A percentile compares a stretch with the other conserved stretches of the same genome.
Evolutionary conservation across 2,888 invertebrate species (phyloP).

Genomic region (Gryllus longicercus): DNA sequence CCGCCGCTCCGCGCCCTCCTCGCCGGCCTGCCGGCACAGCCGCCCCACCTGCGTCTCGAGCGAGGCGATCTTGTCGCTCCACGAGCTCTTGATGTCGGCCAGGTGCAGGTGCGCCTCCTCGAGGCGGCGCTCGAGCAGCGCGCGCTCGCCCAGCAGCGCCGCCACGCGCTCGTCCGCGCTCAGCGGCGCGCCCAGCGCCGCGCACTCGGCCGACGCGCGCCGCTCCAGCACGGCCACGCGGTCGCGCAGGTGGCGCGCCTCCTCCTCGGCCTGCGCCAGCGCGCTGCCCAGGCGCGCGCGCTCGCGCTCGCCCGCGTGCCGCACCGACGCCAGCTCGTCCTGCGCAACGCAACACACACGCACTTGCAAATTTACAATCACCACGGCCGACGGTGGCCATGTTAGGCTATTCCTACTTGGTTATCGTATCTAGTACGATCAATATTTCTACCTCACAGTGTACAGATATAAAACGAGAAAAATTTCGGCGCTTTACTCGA

Average conservation of each 20-base stretch:
- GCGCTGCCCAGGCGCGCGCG: slow-evolving; percentile 65
- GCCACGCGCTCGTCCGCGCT: slow-evolving; percentile 56
- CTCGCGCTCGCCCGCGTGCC: slow-evolving; percentile 71
- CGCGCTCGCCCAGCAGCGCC: slow-evolving; percentile 58
- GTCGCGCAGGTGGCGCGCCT: slow-evolving; percentile 67
- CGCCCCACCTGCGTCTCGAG: slow-evolving; percentile 86
- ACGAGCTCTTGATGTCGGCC: slow-evolving; percentile 84
- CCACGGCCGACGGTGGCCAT: no score
- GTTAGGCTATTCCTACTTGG: no score
- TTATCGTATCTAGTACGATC: no score
- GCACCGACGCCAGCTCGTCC: slow-evolving; percentile 74
- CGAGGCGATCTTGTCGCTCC: slow-evolving; percentile 86
- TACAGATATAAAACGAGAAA: no score
- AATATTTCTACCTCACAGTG: no score
- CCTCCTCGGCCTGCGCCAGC: slow-evolving; percentile 70
- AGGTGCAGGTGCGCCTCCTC: slow-evolving; percentile 83
- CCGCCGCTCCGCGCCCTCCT: slow-evolving; percentile 76
- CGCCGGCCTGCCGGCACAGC: slow-evolving; percentile 77
- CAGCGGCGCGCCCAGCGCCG: slow-evolving; percentile 41
- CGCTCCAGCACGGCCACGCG: slow-evolving; percentile 57
- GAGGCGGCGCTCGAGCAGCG: slow-evolving; percentile 69
- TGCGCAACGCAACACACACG: slow-evolving; percentile 43
- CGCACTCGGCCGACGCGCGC: slow-evolving; percentile 44
- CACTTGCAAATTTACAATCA: no score
- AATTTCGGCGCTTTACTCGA: no score